Conservation (phyloP, 2,113 vertebrate species). For the Labrus mixtus region DNA sequence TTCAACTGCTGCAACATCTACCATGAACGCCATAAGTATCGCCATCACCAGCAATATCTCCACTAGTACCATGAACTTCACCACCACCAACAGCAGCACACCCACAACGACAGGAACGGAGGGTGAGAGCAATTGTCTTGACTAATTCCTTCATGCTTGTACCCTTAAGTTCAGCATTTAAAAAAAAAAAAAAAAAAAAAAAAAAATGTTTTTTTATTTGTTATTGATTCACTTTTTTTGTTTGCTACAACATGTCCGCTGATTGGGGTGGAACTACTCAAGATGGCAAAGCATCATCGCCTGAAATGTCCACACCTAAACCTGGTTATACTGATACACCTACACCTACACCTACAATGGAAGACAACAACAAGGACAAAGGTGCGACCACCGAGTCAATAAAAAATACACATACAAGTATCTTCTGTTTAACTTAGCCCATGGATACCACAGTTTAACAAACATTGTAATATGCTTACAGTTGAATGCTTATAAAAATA, state of each 20-base stretch:
- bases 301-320: background rate
- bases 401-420: background rate
- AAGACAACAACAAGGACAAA: fast-evolving
- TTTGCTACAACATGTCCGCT: background rate
- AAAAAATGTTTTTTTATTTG: too few relatives aligned
- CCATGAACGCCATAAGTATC: fast-evolving
- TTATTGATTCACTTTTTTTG: too few relatives aligned
- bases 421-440: background rate
- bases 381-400: slow-evolving; percentile 8
- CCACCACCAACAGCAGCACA: background rate
- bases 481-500: too few relatives aligned
- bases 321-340: fast-evolving
- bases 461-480: background rate
- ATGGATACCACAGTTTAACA: background rate
- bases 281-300: background rate
- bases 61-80: background rate
- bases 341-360: background rate
- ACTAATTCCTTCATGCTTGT: too few relatives aligned
- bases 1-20: background rate
- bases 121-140: slow-evolving; percentile 22
- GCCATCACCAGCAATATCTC: too few relatives aligned
- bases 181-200: too few relatives aligned
- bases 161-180: too few relatives aligned
- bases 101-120: background rate
- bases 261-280: background rate